Conservation (phyloP, 2,797 vertebrate species). For the Betta splendens region DNA sequence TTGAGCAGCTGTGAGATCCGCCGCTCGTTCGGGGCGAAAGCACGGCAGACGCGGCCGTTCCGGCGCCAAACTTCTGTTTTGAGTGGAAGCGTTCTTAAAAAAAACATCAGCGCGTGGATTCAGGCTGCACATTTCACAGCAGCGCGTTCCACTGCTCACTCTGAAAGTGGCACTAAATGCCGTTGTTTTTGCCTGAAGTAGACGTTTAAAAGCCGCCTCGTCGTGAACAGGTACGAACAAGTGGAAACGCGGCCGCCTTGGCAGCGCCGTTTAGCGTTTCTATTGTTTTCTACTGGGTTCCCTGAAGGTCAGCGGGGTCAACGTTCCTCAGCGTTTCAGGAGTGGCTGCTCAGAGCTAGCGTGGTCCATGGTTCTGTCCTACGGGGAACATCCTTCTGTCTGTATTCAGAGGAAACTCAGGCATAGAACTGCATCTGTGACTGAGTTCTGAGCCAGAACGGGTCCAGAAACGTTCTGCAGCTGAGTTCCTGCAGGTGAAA, state of each 20-base stretch:
- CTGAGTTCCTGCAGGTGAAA: too few species aligned
- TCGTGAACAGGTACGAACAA: too few species aligned
- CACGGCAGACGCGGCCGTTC: slow-evolving; percentile 12
- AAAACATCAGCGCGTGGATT: slow-evolving; percentile 6
- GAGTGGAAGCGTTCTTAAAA: neutral
- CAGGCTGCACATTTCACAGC: neutral
- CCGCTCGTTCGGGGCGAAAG: slow-evolving; percentile 13
- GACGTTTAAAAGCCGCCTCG: neutral
- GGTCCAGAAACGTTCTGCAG: too few species aligned
- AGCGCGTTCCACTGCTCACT: neutral
- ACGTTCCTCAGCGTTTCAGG: too few species aligned
- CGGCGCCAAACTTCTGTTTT: slow-evolving; percentile 31
- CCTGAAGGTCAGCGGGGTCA: neutral
- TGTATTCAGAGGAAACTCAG: neutral
- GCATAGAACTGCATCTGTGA: slow-evolving; percentile 1
- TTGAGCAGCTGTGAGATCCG: slow-evolving; percentile 61
- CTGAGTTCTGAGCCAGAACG: neutral
- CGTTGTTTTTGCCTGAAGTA: slow-evolving; percentile 9
- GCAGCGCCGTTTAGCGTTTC: too few species aligned
- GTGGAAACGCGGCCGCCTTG: too few species aligned
- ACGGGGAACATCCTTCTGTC: neutral
- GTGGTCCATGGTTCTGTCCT: neutral
- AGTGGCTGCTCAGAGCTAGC: too few species aligned
- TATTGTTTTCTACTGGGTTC: neutral
- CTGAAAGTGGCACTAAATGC: slow-evolving; percentile 16